phyloP scores from a whole-genome alignment of 2,888 invertebrate genomes.

The Polyploca ridens region DNA sequence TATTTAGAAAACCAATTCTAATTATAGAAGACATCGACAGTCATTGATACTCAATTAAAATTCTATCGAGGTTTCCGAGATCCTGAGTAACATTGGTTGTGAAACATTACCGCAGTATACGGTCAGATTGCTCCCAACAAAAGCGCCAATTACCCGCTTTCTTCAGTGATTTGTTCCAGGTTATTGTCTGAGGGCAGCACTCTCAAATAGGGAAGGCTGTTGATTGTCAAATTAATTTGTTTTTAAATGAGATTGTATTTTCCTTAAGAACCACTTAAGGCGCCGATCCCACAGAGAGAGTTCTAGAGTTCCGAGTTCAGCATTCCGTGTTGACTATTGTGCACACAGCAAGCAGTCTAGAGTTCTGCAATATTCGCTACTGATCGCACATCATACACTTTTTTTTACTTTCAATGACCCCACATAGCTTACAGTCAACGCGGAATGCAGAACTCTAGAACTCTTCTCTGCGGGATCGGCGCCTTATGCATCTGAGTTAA shows the following conservation, averaged over 20 bases:
- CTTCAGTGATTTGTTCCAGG: conserved; percentile 45
- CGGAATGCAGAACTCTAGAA: too few species aligned
- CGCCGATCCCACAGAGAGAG: too few species aligned
- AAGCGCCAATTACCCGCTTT: conserved; percentile 37
- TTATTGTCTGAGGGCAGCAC: conserved; percentile 27
- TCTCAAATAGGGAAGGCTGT: conserved; percentile 12
- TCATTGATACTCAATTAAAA: conserved; percentile 32
- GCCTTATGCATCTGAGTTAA: too few species aligned
- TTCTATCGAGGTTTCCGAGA: conserved; percentile 36
- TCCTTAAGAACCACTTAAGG: not conserved
- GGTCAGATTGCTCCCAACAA: conserved; percentile 44
- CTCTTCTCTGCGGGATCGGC: too few species aligned
- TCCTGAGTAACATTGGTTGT: conserved; percentile 29
- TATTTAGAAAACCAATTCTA: conserved; percentile 12
- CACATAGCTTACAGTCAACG: too few species aligned
- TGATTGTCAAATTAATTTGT: conserved; percentile 5
- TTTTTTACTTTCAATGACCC: too few species aligned
- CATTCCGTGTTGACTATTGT: too few species aligned
- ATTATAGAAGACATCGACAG: conserved; percentile 18
- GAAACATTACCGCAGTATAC: conserved; percentile 28
- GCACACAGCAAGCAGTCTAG: too few species aligned
- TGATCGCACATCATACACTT: too few species aligned
- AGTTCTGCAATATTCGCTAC: too few species aligned
- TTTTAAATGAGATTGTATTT: not conserved
- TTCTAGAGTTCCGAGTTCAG: too few species aligned